Evolutionary conservation across 2,113 vertebrate genomes (phyloP).

Genomic region (Pseudopipra pipra): DNA sequence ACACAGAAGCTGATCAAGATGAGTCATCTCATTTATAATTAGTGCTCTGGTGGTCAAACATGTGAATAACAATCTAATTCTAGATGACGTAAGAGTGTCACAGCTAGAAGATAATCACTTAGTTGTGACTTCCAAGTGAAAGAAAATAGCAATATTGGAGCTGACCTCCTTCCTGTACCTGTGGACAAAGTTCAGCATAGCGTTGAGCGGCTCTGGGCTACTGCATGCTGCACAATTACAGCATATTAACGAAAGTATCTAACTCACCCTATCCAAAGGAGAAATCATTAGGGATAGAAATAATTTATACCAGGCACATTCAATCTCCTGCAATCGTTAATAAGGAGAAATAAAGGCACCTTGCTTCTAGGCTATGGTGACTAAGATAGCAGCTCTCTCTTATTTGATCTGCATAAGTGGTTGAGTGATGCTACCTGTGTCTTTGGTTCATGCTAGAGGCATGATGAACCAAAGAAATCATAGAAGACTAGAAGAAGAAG

Average conservation of each 20-base stretch:
- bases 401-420: neutral
- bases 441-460: neutral
- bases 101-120: neutral
- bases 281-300: neutral
- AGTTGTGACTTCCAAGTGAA: neutral
- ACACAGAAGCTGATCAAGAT: neutral
- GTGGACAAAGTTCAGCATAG: neutral
- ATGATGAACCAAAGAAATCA: neutral
- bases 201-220: neutral
- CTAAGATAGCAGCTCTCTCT: fast-evolving
- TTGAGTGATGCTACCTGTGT: neutral
- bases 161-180: too few relatives aligned
- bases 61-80: neutral
- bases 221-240: neutral
- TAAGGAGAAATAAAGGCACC: neutral
- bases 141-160: neutral
- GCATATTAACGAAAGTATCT: neutral
- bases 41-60: neutral
- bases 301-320: neutral
- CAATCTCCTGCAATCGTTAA: neutral
- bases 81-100: neutral
- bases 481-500: neutral
- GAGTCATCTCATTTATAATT: neutral
- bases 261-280: neutral
- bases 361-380: fast-evolving